phyloP scores from a whole-genome alignment of 2,113 vertebrate species.

The Tursiops truncatus region DNA sequence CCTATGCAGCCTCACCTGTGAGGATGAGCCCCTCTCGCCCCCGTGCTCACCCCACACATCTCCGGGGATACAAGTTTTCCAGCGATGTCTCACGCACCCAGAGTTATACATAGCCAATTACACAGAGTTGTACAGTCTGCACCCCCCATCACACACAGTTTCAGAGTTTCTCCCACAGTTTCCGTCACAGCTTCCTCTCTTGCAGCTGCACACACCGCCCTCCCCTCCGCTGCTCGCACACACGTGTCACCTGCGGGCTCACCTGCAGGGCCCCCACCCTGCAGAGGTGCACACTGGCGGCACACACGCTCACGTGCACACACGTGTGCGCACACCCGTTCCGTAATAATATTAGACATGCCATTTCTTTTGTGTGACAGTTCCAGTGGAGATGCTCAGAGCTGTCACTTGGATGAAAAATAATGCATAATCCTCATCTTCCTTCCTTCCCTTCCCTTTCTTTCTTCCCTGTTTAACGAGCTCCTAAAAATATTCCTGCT shows the following conservation, averaged over 20 bases:
- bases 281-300: neutral
- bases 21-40: neutral
- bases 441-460: constrained; percentile 79
- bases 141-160: constrained; percentile 51
- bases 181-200: neutral
- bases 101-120: constrained; percentile 56
- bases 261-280: neutral
- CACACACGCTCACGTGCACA: neutral
- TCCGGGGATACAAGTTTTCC: neutral
- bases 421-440: constrained; percentile 80
- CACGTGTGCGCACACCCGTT: neutral
- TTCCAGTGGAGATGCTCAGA: constrained; percentile 78
- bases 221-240: fast-evolving
- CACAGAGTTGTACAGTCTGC: constrained; percentile 50
- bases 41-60: neutral
- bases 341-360: constrained; percentile 79
- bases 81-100: neutral
- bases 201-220: fast-evolving
- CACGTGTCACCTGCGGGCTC: neutral
- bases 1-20: neutral
- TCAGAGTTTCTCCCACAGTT: neutral
- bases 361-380: constrained; percentile 80
- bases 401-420: constrained; percentile 84
- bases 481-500: constrained; percentile 84
- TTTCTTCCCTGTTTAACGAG: constrained; percentile 84